Base-by-base conservation (phyloP, 1,140 invertebrate genomes). In the Calycopis cecrops region DNA sequence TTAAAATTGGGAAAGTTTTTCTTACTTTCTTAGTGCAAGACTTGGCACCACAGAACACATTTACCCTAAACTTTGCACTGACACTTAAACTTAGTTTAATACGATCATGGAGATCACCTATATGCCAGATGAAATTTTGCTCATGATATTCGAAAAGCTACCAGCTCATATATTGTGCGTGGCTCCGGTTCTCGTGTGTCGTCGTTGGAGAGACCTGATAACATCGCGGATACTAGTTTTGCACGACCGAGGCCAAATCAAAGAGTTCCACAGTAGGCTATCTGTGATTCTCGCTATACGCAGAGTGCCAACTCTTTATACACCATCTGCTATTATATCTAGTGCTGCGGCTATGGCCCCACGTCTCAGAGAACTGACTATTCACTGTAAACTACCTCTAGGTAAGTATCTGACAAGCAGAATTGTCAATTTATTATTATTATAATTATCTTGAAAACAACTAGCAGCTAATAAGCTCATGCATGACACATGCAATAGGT, bases 121-220 rank as follows among this genome's bases (percentile, higher is more conserved):
- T 8, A 42, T 77, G 3, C 74, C 71, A 2, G 67, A 77, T 33
- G 71, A 74, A 50, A 48, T 77, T 16, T 33, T 74, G 8, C 40
- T 62, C 35, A 67, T 66, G 50, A 67, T 77, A 9, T 65, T 74
- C 17, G 48, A 62, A 11, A 52, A 33, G 9, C 35, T 77, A n/a
- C 53, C 59, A 0, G 35, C 57, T 0, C 54, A 52, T 8, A 59
- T 62, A 4, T 12, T 68, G 44, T 55, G 53, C n/a, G 37, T 10
- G 9, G 47, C 40, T 28, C 37, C 54, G 14, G 42, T 53, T 1
- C 48, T 17, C 9, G 69, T 76, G 12, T 68, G 67, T 49, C 57
- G 18, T 11, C 28, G 40, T 10, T 60, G 58, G 57, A 9, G 52
- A 10, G 14, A 18, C 12, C 35, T 52, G 3, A 35, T 59, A 8